These are phyloP conservation scores for Epizoanthus rinbou DNA, from an alignment of 92 coral and sea anemone species.

Conservation along the genomic window DNA sequence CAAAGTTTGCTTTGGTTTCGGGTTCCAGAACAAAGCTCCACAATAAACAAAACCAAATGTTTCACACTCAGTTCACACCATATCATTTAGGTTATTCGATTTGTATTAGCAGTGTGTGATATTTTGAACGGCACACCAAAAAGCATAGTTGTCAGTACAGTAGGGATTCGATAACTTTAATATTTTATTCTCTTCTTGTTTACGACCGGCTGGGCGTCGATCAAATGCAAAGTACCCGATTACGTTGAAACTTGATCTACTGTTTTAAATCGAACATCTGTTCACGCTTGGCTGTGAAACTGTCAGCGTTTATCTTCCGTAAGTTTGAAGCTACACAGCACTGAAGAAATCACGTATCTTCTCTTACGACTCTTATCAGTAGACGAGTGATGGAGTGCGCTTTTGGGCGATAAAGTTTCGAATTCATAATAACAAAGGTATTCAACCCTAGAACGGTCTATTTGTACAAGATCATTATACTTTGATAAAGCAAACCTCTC, in stretches of 20 bases:
- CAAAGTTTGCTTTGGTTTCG: neutral
- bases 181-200: no score
- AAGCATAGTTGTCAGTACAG: no score
- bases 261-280: conserved; percentile 28
- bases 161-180: no score
- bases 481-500: neutral
- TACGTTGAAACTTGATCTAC: conserved; percentile 10
- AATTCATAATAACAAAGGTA: conserved; percentile 1
- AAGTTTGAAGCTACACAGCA: neutral
- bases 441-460: conserved; percentile 4
- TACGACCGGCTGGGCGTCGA: neutral
- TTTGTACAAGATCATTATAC: neutral
- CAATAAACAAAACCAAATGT: neutral
- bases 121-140: no score
- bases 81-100: neutral
- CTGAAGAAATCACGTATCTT: neutral
- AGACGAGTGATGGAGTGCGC: neutral
- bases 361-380: neutral
- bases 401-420: neutral
- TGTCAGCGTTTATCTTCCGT: conserved; percentile 9
- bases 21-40: neutral
- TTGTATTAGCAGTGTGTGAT: neutral
- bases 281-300: conserved; percentile 4
- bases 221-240: conserved; percentile 30
- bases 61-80: conserved; percentile 6